Conservation (phyloP, 2,113 vertebrate genomes). For the Dendropsophus ebraccatus region DNA sequence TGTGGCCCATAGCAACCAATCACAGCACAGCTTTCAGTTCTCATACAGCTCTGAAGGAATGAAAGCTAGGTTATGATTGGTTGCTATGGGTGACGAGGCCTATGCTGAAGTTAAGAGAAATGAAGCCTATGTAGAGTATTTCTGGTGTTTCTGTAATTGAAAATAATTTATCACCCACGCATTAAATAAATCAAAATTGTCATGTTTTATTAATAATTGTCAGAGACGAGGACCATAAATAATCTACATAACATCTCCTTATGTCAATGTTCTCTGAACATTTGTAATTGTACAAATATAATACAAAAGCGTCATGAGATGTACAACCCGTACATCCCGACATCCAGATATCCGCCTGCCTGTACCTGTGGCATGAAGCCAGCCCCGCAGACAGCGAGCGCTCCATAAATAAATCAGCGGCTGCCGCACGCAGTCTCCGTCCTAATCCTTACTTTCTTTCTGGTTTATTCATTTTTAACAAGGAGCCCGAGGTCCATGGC, state of each 20-base stretch:
- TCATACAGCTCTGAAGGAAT: background rate
- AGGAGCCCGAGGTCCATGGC: background rate
- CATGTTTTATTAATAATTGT: background rate
- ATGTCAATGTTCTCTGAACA: slow-evolving; percentile 12
- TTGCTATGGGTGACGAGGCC: background rate
- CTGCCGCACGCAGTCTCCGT: background rate
- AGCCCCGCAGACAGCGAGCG: background rate
- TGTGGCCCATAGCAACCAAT: background rate
- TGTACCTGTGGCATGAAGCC: background rate
- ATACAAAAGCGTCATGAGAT: background rate
- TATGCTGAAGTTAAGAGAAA: background rate
- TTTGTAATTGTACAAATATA: slow-evolving; percentile 36
- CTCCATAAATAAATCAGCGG: background rate
- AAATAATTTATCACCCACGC: background rate
- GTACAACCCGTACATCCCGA: background rate
- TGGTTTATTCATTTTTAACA: background rate
- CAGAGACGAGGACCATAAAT: background rate
- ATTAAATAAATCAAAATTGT: background rate
- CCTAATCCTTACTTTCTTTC: background rate
- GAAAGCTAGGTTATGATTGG: background rate
- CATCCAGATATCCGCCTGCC: background rate
- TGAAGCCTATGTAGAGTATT: background rate
- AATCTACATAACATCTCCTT: slow-evolving; percentile 4
- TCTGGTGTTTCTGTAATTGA: background rate
- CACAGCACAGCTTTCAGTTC: background rate